phyloP scores from a whole-genome alignment of 2,888 invertebrate species.

The Molorchus minor region DNA sequence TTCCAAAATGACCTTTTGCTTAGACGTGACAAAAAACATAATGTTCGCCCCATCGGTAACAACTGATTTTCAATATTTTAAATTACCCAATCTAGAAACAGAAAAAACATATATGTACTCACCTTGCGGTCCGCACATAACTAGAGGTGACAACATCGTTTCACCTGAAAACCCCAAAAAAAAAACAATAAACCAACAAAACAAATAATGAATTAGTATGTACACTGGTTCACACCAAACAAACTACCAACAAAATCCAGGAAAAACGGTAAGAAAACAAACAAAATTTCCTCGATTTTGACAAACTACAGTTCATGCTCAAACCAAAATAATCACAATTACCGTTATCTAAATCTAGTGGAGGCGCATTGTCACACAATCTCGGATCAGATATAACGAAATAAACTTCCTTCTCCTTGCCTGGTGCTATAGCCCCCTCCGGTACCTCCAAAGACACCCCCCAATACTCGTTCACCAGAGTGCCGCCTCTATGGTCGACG shows the following conservation, averaged over 20 bases:
- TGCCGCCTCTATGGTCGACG: slow-evolving; percentile 82
- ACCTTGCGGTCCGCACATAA: slow-evolving; percentile 96
- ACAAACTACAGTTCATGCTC: not conserved
- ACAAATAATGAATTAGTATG: slow-evolving; percentile 38
- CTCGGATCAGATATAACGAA: slow-evolving; percentile 88
- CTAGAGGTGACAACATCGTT: slow-evolving; percentile 91
- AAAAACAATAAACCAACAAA: slow-evolving; percentile 15
- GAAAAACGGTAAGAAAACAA: not conserved
- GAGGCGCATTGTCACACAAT: slow-evolving; percentile 78
- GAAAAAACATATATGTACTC: slow-evolving; percentile 59
- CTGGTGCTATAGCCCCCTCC: slow-evolving; percentile 84
- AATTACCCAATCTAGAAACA: no score
- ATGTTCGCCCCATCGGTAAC: no score
- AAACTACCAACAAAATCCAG: slow-evolving; percentile 6
- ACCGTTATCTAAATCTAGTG: slow-evolving; percentile 92
- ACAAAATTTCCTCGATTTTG: slow-evolving; percentile 2
- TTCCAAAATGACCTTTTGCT: no score
- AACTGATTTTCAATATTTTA: no score
- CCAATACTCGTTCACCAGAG: slow-evolving; percentile 86
- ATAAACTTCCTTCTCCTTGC: slow-evolving; percentile 89
- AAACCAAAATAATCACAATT: slow-evolving; percentile 47
- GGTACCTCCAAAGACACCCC: slow-evolving; percentile 92
- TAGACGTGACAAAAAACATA: no score
- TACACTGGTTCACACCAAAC: slow-evolving; percentile 47
- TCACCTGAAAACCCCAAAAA: slow-evolving; percentile 73